Percentiles rank a stretch among this genome's conserved stretches.
Conservation (phyloP, 2,113 vertebrate genomes). For the Fregata magnificens region DNA sequence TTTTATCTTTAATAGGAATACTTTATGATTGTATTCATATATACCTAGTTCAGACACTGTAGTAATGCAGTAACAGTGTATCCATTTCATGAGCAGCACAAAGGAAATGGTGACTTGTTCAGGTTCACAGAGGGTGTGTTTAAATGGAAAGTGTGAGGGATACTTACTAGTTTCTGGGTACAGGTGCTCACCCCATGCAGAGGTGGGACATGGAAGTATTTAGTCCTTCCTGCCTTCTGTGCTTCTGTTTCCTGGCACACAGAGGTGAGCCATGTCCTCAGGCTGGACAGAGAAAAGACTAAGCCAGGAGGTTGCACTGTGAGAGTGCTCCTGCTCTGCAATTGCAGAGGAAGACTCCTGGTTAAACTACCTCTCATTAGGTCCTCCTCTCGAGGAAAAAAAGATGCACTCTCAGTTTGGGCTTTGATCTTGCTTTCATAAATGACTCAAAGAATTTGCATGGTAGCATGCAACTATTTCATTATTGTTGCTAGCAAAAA, state of each 20-base stretch:
- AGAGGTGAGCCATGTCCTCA: no score
- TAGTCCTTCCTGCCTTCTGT: not conserved
- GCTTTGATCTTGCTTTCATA: constrained; percentile 41
- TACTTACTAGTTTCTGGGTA: not conserved
- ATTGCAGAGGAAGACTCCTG: not conserved
- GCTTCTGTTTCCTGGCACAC: not conserved
- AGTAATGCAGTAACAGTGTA: not conserved
- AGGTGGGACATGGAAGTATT: not conserved
- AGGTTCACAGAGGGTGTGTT: not conserved
- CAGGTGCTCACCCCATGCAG: rapidly evolving
- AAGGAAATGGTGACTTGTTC: not conserved
- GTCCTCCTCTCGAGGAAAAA: not conserved
- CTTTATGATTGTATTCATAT: not conserved
- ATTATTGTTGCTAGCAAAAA: not conserved
- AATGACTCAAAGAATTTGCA: constrained; percentile 18
- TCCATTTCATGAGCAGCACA: not conserved
- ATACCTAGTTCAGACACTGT: not conserved
- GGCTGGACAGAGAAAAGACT: not conserved
- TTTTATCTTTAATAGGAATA: not conserved
- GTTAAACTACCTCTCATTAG: not conserved
- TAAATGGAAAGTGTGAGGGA: not conserved
- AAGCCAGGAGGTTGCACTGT: not conserved
- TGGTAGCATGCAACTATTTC: not conserved
- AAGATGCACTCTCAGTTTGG: not conserved
- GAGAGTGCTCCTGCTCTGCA: not conserved